These are phyloP conservation scores for Phengaris arion DNA, from an alignment of 2,888 invertebrate genomes.

Conservation along the genomic window DNA sequence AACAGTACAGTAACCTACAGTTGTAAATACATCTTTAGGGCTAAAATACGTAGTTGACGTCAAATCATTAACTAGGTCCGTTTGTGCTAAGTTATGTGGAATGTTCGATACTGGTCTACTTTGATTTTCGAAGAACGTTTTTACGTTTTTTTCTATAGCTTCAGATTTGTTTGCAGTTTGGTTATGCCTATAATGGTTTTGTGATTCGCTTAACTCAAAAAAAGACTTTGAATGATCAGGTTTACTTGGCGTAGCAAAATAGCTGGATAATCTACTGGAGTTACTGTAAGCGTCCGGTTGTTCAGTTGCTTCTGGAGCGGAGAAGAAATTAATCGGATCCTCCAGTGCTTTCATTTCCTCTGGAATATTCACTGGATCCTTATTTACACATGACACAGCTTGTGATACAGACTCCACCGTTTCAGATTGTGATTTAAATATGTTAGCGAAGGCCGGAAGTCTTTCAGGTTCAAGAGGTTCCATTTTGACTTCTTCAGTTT, in stretches of 20 bases:
- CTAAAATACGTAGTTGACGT: slow-evolving; percentile 53
- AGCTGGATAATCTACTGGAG: slow-evolving; percentile 66
- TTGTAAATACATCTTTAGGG: slow-evolving; percentile 49
- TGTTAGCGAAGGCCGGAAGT: slow-evolving; percentile 34
- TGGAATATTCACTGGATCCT: slow-evolving; percentile 30
- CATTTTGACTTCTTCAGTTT: neutral
- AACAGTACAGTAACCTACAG: slow-evolving; percentile 63
- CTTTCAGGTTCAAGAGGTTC: slow-evolving; percentile 33
- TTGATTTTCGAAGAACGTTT: slow-evolving; percentile 38
- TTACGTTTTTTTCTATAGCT: slow-evolving; percentile 33
- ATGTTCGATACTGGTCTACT: slow-evolving; percentile 43
- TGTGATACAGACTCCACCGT: slow-evolving; percentile 1
- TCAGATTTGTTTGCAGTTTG: slow-evolving; percentile 34
- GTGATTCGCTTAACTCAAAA: slow-evolving; percentile 74
- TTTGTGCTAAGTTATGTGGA: slow-evolving; percentile 44
- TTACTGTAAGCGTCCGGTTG: slow-evolving; percentile 41
- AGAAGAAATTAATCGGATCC: slow-evolving; percentile 61
- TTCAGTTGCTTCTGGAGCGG: slow-evolving; percentile 41
- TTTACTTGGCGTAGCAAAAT: slow-evolving; percentile 61
- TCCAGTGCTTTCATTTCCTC: slow-evolving; percentile 42
- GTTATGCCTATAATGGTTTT: slow-evolving; percentile 66
- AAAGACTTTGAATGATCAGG: slow-evolving; percentile 68
- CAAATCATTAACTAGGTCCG: slow-evolving; percentile 59
- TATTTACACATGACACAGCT: neutral
- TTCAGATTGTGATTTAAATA: slow-evolving; percentile 30